Evolutionary conservation across 2,888 invertebrate species (phyloP), one percentile per base, ranked within the genome.

Genomic region (Argyresthia goedartella): DNA sequence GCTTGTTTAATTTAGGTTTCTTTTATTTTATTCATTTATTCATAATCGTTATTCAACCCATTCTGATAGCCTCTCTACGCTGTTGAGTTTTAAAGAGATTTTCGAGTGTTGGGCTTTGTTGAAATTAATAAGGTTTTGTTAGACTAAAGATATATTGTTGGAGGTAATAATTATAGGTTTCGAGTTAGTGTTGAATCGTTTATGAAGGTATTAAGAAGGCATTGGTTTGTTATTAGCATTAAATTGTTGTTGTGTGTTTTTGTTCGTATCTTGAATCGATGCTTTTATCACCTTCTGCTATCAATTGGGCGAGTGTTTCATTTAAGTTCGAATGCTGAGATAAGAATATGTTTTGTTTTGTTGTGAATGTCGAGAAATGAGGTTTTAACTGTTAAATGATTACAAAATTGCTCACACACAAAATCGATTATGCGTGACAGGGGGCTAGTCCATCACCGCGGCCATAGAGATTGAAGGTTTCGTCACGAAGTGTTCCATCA

Each of bases 1-100:
- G 67, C 39, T 62, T 65, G 65, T 66, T 73, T 66, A 64, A 64
- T 65, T 64, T 39, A 11, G 39, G 39, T 11, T 39, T n/a, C 39
- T 39, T 67, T 33, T 10, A 25, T 46, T 46, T 46, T 44, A 44
- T 44, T 44, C 44, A 44, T 44, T 39, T 39, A 44, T 44, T 13
- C 44, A 44, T 44, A 13, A 44, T 14, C 44, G 13, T 44, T 55
- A 39, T 51, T 52, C 45, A 11, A 39, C n/a, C 39, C 9, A 39
- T 11, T n/a, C 8, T 39, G 39, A 39, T 39, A 39, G 4, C 9
- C 39, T 9, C 39, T n/a, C 39, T 39, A n/a, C 9, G 39, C 39
- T 8, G 3, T 39, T 39, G n/a, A 39, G 39, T n/a, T 39, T 39
- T 4, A 39, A 39, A 8, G 3, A 4, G 4, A 8, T 39, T 39